Percentiles rank a stretch among this genome's conserved stretches.
Conservation (phyloP, 2,797 vertebrate genomes). For the Muraenolepis orangiensis region DNA sequence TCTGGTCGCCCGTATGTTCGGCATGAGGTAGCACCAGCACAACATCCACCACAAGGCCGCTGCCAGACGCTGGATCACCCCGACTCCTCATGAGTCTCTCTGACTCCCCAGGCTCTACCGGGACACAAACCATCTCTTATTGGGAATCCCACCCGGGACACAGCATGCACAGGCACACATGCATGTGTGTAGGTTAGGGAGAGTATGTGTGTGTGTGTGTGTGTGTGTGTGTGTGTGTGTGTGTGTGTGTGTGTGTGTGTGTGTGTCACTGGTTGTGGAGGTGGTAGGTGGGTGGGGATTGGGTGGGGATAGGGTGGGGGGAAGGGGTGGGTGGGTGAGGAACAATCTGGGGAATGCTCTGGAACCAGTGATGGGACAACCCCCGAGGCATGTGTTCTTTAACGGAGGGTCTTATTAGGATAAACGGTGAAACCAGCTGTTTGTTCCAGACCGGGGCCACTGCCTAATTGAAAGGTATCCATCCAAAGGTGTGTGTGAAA, state of each 20-base stretch:
- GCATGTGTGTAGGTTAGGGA: too few relatives aligned
- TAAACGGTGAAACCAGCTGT: constrained; percentile 70
- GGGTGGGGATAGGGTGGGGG: neutral
- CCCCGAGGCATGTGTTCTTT: constrained; percentile 58
- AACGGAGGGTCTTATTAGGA: constrained; percentile 62
- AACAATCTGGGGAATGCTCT: constrained; percentile 67
- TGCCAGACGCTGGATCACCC: neutral
- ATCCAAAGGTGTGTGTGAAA: constrained; percentile 15
- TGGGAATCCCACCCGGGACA: too few relatives aligned
- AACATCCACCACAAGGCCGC: neutral
- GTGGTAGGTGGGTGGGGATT: neutral
- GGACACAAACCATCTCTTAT: neutral
- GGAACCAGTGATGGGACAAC: constrained; percentile 60
- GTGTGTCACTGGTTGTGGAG: neutral
- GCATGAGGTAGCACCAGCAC: neutral
- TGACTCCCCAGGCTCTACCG: neutral
- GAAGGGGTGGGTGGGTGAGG: neutral
- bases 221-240: too few relatives aligned
- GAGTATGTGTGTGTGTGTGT: neutral
- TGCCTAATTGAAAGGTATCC: constrained; percentile 74
- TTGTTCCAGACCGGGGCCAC: constrained; percentile 60
- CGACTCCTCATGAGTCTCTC: neutral
- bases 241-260: neutral
- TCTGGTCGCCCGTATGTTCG: neutral
- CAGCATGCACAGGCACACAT: too few relatives aligned